phyloP scores from a whole-genome alignment of 2,797 vertebrate species.

The Lepilemur ruficaudatus region DNA sequence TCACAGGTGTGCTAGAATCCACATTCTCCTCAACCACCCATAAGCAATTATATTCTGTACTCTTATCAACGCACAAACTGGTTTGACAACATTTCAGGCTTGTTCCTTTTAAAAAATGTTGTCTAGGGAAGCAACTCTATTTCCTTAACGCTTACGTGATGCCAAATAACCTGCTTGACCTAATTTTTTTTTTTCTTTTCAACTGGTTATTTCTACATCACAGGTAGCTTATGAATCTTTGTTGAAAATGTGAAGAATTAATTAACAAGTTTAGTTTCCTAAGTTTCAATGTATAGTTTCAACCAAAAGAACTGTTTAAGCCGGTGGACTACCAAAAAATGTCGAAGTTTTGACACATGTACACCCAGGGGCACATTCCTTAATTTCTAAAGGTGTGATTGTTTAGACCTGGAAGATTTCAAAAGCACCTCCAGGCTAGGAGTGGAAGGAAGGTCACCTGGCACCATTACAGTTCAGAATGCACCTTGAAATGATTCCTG shows the following conservation, averaged over 20 bases:
- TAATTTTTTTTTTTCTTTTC: slow-evolving; percentile 39
- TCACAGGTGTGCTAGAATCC: neutral
- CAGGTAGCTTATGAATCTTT: neutral
- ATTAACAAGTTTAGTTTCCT: slow-evolving; percentile 64
- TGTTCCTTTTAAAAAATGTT: neutral
- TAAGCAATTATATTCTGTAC: slow-evolving; percentile 35
- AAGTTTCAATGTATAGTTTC: slow-evolving; percentile 66
- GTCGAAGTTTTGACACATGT: slow-evolving; percentile 64
- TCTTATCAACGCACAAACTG: slow-evolving; percentile 43
- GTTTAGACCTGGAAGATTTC: slow-evolving; percentile 78
- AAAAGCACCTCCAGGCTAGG: slow-evolving; percentile 74
- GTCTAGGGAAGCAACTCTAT: slow-evolving; percentile 17
- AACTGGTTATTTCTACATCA: slow-evolving; percentile 11
- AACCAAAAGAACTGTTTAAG: slow-evolving; percentile 56
- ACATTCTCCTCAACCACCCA: neutral
- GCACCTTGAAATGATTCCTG: slow-evolving; percentile 54
- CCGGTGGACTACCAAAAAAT: slow-evolving; percentile 31
- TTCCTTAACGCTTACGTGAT: neutral
- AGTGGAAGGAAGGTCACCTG: slow-evolving; percentile 69
- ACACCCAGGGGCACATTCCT: slow-evolving; percentile 62
- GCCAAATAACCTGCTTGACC: slow-evolving; percentile 51
- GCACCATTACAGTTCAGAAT: slow-evolving; percentile 63
- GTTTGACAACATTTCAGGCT: slow-evolving; percentile 48
- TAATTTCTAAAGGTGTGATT: slow-evolving; percentile 70
- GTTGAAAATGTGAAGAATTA: slow-evolving; percentile 48